Evolutionary conservation across 1,140 invertebrate species (phyloP).

Genomic region (Riptortus pedestris): DNA sequence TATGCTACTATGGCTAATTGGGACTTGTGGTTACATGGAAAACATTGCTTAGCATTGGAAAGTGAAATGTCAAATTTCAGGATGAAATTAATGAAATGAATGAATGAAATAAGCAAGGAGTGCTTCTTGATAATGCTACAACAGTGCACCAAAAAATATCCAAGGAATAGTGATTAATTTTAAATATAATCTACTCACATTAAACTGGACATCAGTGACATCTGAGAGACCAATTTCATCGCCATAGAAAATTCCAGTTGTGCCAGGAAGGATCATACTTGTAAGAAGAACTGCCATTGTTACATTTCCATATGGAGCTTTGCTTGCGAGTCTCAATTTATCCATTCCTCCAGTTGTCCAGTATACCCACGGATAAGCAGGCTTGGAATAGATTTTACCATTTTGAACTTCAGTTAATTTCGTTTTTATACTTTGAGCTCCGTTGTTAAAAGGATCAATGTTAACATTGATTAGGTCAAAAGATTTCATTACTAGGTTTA

Average conservation of each 20-base stretch:
- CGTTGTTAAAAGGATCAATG: constrained; percentile 37
- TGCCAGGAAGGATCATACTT: constrained; percentile 64
- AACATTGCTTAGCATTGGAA: too few relatives aligned
- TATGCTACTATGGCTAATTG: too few relatives aligned
- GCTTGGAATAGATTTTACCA: constrained; percentile 47
- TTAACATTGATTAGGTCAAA: constrained; percentile 61
- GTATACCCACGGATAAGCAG: constrained; percentile 58
- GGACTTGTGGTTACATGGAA: too few relatives aligned
- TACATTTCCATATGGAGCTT: constrained; percentile 44
- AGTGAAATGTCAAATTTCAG: too few relatives aligned
- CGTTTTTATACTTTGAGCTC: constrained; percentile 44
- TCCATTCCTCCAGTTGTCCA: constrained; percentile 59
- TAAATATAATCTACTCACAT: too few relatives aligned
- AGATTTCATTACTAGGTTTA: constrained; percentile 43
- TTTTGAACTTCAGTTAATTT: constrained; percentile 46
- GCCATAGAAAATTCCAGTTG: constrained; percentile 68
- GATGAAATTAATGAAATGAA: too few relatives aligned
- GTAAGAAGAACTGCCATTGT: constrained; percentile 52
- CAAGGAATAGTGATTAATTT: too few relatives aligned
- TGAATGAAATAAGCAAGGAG: too few relatives aligned
- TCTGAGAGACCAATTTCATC: constrained; percentile 58
- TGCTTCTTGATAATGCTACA: too few relatives aligned
- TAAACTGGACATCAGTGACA: background rate
- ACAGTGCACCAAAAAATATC: too few relatives aligned
- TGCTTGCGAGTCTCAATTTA: constrained; percentile 45